Base-by-base conservation (phyloP, 2,797 vertebrate genomes). In the Gobionotothen gibberifrons region DNA sequence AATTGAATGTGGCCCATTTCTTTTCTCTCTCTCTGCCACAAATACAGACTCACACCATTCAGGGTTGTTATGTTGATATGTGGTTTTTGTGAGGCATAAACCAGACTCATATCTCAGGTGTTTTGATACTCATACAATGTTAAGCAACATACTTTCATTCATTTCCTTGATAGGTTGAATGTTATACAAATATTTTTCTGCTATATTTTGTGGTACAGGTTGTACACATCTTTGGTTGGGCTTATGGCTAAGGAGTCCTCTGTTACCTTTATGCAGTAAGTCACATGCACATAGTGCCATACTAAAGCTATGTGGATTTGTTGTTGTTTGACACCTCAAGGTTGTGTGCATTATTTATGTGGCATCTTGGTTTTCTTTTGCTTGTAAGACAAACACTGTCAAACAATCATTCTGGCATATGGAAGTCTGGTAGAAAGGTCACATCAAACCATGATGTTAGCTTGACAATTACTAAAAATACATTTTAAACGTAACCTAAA, bases 81-180 rank as follows among this genome's bases (percentile, higher is more conserved):
- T 65, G 2, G 19, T 48, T 42, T 43, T 51, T 61, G 15, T 67
- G 53, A 55, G 9, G 21, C 54, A 71, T 53, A 64, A 67, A 46
- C 32, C 6, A 43, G 51, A 21, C 26, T 56, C 54, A 75, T 71
- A 65, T 47, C 65, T 86, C 71, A 44, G 73, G 73, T 67, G 76
- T 69, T 74, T 75, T 76, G 26, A 69, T 74, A 72, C 43, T 70
- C 14, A 54, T 64, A 61, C 11, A 49, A 40, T 54, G 19, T 66
- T 47, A 32, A 70, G 59, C 44, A 29, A 49, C 43, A 22, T 7
- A 39, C 3, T 22, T 55, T 52, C 16, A 14, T n/a, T 70, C 12
- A 43, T 7, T 44, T 59, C 7, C 8, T 39, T 55, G 14, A 32
- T 55, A 10, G 5, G 7, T 62, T 73, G 62, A 66, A 40, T 5